Percentiles rank a stretch among this genome's conserved stretches.
phyloP scores from a whole-genome alignment of 2,113 vertebrate species.

The Larimichthys polyactis region DNA sequence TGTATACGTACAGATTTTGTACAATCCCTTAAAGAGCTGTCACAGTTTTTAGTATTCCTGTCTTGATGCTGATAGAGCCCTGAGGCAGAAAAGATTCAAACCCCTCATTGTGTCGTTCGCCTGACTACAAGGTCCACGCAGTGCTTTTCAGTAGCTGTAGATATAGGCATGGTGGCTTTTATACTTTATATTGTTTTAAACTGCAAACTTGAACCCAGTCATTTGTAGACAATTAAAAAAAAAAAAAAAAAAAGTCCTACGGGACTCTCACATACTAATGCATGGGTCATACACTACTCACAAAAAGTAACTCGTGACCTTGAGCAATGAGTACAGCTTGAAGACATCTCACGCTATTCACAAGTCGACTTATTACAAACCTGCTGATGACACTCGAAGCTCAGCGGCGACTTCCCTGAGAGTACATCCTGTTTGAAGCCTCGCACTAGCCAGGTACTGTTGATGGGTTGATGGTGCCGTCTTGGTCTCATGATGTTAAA shows the following conservation, averaged over 20 bases:
- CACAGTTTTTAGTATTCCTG: not conserved
- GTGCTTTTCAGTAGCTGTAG: not conserved
- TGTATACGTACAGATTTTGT: not conserved
- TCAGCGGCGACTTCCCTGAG: too few relatives aligned
- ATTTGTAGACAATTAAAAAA: not conserved
- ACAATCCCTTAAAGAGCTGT: not conserved
- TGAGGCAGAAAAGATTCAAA: not conserved
- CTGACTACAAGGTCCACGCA: too few relatives aligned
- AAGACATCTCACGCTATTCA: too few relatives aligned
- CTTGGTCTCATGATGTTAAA: too few relatives aligned
- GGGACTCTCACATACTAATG: not conserved
- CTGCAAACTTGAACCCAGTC: not conserved
- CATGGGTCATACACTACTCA: not conserved
- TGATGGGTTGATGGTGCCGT: too few relatives aligned
- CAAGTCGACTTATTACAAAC: too few relatives aligned
- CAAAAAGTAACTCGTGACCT: too few relatives aligned
- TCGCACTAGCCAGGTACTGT: too few relatives aligned
- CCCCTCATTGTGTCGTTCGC: not conserved
- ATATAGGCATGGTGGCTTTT: not conserved
- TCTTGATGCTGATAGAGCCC: not conserved
- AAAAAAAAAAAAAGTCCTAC: not conserved
- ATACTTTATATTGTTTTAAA: not conserved
- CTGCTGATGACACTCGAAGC: too few relatives aligned
- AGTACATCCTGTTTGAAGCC: too few relatives aligned
- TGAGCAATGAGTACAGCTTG: too few relatives aligned